These are phyloP conservation scores for Glyptemys insculpta DNA, from an alignment of 2,797 vertebrate species.

Conservation along the genomic window DNA sequence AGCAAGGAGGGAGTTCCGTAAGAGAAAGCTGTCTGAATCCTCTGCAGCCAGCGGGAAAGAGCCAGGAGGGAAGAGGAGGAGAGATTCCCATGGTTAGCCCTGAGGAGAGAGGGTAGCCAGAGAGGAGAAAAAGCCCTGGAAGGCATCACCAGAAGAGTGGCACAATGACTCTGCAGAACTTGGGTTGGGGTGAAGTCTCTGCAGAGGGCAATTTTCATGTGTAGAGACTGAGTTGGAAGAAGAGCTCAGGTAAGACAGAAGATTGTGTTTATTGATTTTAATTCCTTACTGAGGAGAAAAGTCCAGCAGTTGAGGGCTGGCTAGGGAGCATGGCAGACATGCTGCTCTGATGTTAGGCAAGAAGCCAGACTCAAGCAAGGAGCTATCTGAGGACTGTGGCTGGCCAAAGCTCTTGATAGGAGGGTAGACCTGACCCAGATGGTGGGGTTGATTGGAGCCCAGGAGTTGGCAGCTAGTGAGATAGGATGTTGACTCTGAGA, in stretches of 20 bases:
- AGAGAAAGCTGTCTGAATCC: too few relatives aligned
- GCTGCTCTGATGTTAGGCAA: background rate
- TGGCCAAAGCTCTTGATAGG: background rate
- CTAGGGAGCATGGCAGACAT: background rate
- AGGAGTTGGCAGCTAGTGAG: background rate
- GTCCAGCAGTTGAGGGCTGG: background rate
- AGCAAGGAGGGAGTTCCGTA: too few relatives aligned
- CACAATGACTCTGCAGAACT: background rate
- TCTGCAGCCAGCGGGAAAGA: background rate
- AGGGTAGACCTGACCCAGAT: background rate
- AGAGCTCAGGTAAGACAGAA: background rate
- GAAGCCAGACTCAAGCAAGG: background rate
- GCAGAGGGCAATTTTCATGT: background rate
- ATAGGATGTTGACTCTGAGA: background rate
- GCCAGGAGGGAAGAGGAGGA: background rate
- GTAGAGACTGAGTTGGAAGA: background rate
- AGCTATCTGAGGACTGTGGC: background rate
- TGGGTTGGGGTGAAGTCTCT: background rate
- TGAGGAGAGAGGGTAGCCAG: background rate
- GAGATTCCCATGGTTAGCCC: background rate
- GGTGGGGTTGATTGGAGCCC: too few relatives aligned
- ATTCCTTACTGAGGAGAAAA: background rate
- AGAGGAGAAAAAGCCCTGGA: background rate
- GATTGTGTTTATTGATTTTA: background rate
- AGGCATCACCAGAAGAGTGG: background rate